A percentile compares a stretch with the other conserved stretches of the same genome.
Evolutionary conservation across 2,797 vertebrate species (phyloP).

Genomic region (Pelodytes ibericus): DNA sequence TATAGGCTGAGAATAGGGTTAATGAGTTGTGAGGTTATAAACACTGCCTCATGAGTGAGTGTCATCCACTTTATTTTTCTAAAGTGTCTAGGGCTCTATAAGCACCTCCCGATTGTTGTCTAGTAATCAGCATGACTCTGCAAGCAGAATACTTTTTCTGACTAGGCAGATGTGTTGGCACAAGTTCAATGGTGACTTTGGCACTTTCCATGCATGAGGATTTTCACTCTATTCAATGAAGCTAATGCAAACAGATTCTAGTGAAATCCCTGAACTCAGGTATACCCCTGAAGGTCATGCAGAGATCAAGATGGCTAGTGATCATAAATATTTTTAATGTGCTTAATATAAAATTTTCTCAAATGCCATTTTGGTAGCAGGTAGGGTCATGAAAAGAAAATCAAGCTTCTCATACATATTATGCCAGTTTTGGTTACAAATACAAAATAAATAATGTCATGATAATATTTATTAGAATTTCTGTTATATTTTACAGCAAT

Average conservation of each 20-base stretch:
- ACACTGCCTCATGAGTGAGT: slow-evolving; percentile 10
- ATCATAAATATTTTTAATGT: not conserved
- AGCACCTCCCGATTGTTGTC: not conserved
- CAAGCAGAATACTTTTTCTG: slow-evolving; percentile 42
- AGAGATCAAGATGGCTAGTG: not conserved
- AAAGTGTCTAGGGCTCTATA: not conserved
- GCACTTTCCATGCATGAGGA: slow-evolving; percentile 32
- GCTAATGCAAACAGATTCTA: slow-evolving; percentile 40
- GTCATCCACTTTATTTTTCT: not conserved
- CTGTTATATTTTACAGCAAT: no score
- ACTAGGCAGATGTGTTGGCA: slow-evolving; percentile 38
- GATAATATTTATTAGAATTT: no score
- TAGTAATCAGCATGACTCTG: slow-evolving; percentile 44
- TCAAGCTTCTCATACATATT: no score
- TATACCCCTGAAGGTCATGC: not conserved
- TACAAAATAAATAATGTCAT: no score
- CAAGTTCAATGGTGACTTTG: slow-evolving; percentile 33
- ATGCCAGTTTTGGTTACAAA: no score
- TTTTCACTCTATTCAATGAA: slow-evolving; percentile 33
- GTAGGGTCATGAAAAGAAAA: no score
- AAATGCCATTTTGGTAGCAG: no score
- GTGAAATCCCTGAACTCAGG: slow-evolving; percentile 21
- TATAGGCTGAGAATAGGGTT: not conserved
- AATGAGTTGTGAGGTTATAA: not conserved
- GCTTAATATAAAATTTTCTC: not conserved